Percentiles rank a stretch among this genome's conserved stretches.
Conservation (phyloP, 2,888 invertebrate genomes). For the Synergus umbraculus region DNA sequence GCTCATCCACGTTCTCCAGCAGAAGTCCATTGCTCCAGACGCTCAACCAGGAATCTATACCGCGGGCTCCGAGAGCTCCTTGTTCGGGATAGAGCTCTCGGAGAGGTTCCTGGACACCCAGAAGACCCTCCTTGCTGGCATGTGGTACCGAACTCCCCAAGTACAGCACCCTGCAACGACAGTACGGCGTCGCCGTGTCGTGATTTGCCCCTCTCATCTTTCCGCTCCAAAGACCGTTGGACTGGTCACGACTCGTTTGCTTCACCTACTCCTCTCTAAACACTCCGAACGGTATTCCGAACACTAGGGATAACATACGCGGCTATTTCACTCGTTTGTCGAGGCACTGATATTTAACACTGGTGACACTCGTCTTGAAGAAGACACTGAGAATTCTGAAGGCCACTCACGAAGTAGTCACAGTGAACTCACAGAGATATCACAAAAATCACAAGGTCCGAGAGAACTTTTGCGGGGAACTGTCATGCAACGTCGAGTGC, state of each 20-base stretch:
- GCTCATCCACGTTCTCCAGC: conserved; percentile 97
- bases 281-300: conserved; percentile 26
- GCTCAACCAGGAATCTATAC: conserved; percentile 97
- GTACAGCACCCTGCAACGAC: conserved; percentile 97
- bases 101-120: conserved; percentile 97
- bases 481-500: neutral
- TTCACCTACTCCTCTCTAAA: conserved; percentile 27
- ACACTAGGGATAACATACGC: conserved; percentile 38
- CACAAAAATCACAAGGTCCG: conserved; percentile 7
- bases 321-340: conserved; percentile 23
- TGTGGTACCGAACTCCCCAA: conserved; percentile 97
- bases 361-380: neutral
- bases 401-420: neutral
- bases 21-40: conserved; percentile 98
- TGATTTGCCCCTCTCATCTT: conserved; percentile 77
- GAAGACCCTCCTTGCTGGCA: conserved; percentile 97
- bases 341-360: conserved; percentile 5
- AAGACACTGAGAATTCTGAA: neutral
- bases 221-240: conserved; percentile 25
- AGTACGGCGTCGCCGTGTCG: conserved; percentile 93
- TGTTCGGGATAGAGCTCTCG: conserved; percentile 97
- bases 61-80: conserved; percentile 91
- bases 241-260: conserved; percentile 38
- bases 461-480: neutral
- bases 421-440: neutral